Evolutionary conservation across 2,113 vertebrate species (phyloP).

Genomic region (Falcunculus frontatus): DNA sequence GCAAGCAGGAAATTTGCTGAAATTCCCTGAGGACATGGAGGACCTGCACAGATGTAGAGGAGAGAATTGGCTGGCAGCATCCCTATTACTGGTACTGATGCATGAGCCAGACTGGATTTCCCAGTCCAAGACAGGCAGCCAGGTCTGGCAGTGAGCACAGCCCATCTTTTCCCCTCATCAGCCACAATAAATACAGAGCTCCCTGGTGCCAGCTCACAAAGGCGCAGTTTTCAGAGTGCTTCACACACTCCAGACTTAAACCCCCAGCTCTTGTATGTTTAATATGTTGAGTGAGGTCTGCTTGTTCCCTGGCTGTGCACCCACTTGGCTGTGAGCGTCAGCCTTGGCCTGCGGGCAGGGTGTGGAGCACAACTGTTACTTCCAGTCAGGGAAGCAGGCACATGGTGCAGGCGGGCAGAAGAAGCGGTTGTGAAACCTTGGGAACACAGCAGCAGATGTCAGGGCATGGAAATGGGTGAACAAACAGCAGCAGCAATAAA

Average conservation of each 20-base stretch:
- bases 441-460: neutral
- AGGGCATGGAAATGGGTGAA: neutral
- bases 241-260: neutral
- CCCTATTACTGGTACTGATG: conserved; percentile 30
- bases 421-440: neutral
- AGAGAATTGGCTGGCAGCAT: conserved; percentile 8
- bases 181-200: conserved; percentile 42
- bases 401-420: neutral
- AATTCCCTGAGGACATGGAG: neutral
- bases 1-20: neutral
- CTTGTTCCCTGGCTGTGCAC: neutral
- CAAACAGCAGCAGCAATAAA: neutral
- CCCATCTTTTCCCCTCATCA: conserved; percentile 52
- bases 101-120: conserved; percentile 43
- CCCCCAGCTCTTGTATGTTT: neutral
- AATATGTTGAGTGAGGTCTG: neutral
- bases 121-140: conserved; percentile 31
- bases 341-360: neutral
- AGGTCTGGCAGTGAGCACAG: conserved; percentile 21
- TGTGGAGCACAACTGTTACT: neutral
- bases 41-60: conserved; percentile 31
- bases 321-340: neutral
- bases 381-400: neutral
- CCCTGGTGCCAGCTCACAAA: conserved; percentile 29
- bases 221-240: neutral